phyloP scores from a whole-genome alignment of 2,888 invertebrate genomes.

The Eulithis testata region DNA sequence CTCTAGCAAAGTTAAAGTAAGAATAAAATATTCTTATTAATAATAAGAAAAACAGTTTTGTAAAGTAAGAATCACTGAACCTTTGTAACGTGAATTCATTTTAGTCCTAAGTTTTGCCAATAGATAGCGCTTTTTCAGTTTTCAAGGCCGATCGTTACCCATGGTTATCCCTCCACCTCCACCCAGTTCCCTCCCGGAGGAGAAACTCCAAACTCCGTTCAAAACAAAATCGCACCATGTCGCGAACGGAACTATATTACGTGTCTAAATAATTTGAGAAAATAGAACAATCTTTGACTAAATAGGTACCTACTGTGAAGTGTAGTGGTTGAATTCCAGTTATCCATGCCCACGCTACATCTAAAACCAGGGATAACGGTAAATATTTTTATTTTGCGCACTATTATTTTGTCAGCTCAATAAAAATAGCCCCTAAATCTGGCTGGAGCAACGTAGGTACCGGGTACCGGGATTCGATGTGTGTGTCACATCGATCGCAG shows the following conservation, averaged over 20 bases:
- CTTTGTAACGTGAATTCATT: background rate
- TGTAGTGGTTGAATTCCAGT: constrained; percentile 58
- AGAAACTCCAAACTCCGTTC: constrained; percentile 45
- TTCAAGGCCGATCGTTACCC: constrained; percentile 65
- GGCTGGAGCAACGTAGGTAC: constrained; percentile 7
- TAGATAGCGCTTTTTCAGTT: constrained; percentile 55
- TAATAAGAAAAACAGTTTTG: background rate
- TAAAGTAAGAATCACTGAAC: background rate
- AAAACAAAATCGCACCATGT: constrained; percentile 77
- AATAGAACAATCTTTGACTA: constrained; percentile 12
- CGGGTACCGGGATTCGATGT: constrained; percentile 4
- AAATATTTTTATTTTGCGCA: constrained; percentile 39
- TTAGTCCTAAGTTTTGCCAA: constrained; percentile 27
- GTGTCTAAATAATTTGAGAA: constrained; percentile 66
- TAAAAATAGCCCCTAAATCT: constrained; percentile 25
- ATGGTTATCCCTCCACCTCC: constrained; percentile 30
- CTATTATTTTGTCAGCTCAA: constrained; percentile 10
- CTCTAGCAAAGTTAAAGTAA: background rate
- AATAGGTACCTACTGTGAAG: constrained; percentile 60
- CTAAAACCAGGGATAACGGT: constrained; percentile 82
- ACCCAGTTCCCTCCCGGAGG: constrained; percentile 7
- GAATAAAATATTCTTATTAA: too few species aligned
- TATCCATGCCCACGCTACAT: constrained; percentile 79
- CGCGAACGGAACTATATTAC: constrained; percentile 67
- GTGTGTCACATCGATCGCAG: constrained; percentile 24